Evolutionary conservation across 2,797 vertebrate genomes (phyloP).

Genomic region (Huso huso): DNA sequence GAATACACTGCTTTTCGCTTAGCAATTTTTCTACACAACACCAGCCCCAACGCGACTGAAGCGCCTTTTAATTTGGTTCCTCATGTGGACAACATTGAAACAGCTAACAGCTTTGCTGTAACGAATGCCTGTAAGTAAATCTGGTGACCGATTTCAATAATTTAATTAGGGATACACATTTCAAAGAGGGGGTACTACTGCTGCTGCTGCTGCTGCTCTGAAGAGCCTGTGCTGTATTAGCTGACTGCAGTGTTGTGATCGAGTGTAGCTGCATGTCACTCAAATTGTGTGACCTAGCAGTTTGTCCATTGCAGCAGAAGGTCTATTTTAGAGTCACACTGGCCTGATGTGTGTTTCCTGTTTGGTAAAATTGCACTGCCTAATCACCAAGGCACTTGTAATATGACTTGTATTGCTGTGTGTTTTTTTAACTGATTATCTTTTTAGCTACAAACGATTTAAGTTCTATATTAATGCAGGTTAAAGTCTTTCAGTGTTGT

Average conservation of each 20-base stretch:
- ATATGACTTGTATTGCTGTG: not conserved
- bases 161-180: not conserved
- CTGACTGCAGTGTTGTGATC: not conserved
- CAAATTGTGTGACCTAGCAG: not conserved
- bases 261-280: not conserved
- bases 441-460: not conserved
- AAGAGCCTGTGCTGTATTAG: not conserved
- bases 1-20: constrained; percentile 97
- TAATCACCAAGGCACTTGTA: not conserved
- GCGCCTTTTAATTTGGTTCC: constrained; percentile 98
- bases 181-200: not conserved
- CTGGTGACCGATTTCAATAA: constrained; percentile 12
- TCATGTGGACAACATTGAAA: constrained; percentile 98
- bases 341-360: not conserved
- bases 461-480: not conserved
- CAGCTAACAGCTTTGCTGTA: constrained; percentile 97
- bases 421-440: not conserved
- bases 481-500: constrained; percentile 17
- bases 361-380: not conserved
- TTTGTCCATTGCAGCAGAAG: not conserved
- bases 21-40: constrained; percentile 98
- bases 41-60: constrained; percentile 94
- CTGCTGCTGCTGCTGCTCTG: not conserved
- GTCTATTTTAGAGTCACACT: not conserved
- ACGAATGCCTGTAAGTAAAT: constrained; percentile 97